These are phyloP conservation scores for Agapornis roseicollis DNA, from an alignment of 2,113 vertebrate genomes.

Conservation along the genomic window DNA sequence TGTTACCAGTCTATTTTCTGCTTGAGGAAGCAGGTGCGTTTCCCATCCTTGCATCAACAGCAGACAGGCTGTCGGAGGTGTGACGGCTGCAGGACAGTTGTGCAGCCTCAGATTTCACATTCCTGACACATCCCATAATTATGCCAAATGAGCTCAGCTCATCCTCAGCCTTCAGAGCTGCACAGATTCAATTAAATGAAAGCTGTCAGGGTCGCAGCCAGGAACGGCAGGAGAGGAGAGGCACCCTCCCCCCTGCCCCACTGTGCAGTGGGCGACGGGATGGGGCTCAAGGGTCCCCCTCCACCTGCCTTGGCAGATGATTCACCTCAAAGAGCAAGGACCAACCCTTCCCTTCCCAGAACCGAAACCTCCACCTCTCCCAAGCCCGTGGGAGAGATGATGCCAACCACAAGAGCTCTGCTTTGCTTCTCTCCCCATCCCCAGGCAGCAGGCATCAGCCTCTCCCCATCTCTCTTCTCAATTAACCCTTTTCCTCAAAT, in stretches of 20 bases:
- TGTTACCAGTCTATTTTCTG: conserved; percentile 69
- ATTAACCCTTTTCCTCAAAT: conserved; percentile 36
- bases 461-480: neutral
- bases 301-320: neutral
- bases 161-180: conserved; percentile 35
- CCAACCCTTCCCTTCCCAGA: neutral
- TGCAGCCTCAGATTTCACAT: conserved; percentile 54
- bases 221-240: neutral
- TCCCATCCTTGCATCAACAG: conserved; percentile 32
- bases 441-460: neutral
- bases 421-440: neutral
- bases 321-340: neutral
- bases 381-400: rapidly evolving
- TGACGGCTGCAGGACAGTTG: conserved; percentile 62
- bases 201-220: neutral
- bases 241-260: neutral
- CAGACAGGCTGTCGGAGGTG: conserved; percentile 57
- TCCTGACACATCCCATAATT: conserved; percentile 68
- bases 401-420: neutral
- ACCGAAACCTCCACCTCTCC: neutral
- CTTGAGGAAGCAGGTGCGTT: conserved; percentile 68
- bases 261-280: neutral
- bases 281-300: neutral
- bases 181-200: conserved; percentile 32
- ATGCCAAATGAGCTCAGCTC: conserved; percentile 69